phyloP scores from a whole-genome alignment of 2,888 invertebrate genomes.

The Perizoma affinitatum region DNA sequence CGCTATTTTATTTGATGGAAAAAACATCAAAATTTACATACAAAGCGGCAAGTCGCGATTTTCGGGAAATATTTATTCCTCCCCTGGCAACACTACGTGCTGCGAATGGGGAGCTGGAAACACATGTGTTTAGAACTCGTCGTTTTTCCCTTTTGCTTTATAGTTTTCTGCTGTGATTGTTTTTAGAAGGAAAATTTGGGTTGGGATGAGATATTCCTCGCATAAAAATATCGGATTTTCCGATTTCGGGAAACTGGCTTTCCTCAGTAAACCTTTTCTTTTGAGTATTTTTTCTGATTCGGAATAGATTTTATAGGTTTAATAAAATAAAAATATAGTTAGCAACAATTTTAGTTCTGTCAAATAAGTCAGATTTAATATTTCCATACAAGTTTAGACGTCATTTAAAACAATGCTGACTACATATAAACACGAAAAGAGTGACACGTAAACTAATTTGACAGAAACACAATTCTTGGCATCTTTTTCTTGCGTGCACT shows the following conservation, averaged over 20 bases:
- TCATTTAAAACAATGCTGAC: too few relatives aligned
- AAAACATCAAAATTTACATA: slow-evolving; percentile 80
- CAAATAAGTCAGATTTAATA: too few relatives aligned
- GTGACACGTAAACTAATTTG: too few relatives aligned
- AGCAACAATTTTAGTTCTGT: too few relatives aligned
- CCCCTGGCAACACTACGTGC: slow-evolving; percentile 78
- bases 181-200: slow-evolving; percentile 25
- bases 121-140: slow-evolving; percentile 60
- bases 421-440: too few relatives aligned
- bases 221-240: not conserved
- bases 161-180: slow-evolving; percentile 44
- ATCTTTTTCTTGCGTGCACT: too few relatives aligned
- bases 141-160: slow-evolving; percentile 49
- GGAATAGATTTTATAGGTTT: too few relatives aligned
- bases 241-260: not conserved
- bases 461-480: too few relatives aligned
- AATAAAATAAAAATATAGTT: too few relatives aligned
- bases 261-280: too few relatives aligned
- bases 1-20: slow-evolving; percentile 60
- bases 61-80: slow-evolving; percentile 74
- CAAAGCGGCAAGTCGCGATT: slow-evolving; percentile 68
- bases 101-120: slow-evolving; percentile 59
- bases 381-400: too few relatives aligned
- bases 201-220: not conserved
- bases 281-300: too few relatives aligned